Percentiles rank a stretch among this genome's conserved stretches.
phyloP scores from a whole-genome alignment of 2,888 invertebrate species.

The Resseliella maxima region DNA sequence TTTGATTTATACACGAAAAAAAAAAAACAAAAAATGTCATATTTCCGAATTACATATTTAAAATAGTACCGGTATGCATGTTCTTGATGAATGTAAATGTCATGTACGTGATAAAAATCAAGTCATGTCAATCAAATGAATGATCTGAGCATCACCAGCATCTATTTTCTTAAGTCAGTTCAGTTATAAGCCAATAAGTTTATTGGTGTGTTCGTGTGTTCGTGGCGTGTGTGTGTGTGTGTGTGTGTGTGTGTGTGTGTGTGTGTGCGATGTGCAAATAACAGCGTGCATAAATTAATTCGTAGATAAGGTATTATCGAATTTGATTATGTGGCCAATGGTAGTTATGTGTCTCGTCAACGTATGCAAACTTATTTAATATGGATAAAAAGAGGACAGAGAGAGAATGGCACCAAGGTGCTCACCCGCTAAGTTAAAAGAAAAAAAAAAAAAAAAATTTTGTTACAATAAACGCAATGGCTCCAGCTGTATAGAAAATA shows the following conservation, averaged over 20 bases:
- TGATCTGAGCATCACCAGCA: not conserved
- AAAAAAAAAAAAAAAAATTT: no score
- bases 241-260: no score
- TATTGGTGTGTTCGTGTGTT: no score
- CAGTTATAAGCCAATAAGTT: no score
- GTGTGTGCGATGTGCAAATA: not conserved
- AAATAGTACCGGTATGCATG: no score
- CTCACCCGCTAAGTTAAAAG: not conserved
- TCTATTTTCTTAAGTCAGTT: no score
- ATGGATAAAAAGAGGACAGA: not conserved
- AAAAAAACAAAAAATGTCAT: no score
- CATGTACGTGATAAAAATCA: slow-evolving; percentile 1
- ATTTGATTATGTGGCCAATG: not conserved
- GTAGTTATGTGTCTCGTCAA: no score
- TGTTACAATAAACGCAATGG: slow-evolving; percentile 7
- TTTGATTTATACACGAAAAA: no score
- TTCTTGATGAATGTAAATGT: slow-evolving; percentile 44
- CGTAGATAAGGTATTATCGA: slow-evolving; percentile 23
- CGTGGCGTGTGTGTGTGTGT: no score
- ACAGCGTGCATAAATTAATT: slow-evolving; percentile 4
- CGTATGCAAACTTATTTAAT: no score
- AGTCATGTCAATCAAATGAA: not conserved
- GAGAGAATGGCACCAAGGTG: not conserved
- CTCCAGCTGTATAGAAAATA: not conserved
- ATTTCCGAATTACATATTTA: no score